Evolutionary conservation across 23 tunicate species (phyloP), one percentile per base, ranked within the genome.

Genomic region (Aplidium turbinatum): DNA sequence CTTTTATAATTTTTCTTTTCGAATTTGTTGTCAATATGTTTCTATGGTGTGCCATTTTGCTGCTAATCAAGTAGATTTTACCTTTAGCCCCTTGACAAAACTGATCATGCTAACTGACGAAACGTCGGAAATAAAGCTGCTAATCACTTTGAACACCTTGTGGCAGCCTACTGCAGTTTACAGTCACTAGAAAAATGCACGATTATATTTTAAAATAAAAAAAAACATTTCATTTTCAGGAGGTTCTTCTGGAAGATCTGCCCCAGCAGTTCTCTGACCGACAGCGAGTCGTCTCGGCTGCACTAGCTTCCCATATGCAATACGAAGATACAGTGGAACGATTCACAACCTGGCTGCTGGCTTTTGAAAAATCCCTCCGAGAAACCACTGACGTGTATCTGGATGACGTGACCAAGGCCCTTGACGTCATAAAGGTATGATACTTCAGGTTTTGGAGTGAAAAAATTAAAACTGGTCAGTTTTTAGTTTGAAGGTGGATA

Each of bases 251-350:
- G 26, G 31, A 58, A n/a, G 85, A 79, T 31, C 57, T 84, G 4
- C 97, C 97, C 23, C 86, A 63, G 46, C 86, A 80, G 57, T 58
- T 91, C 32, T 50, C 79, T 27, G 97, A 91, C 31, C 89, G 97
- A 29, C 52, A 80, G 38, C 72, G 91, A 4, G 68, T 91, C 40
- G 90, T 91, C 38, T 31, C 78, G 21, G 82, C 97, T 13, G 97
- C 97, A 28, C 79, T 91, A 1, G 86, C 54, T 0, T 80, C 87
- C 25, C 97, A 91, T 67, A 45, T 79, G 13, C 77, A 78, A 35
- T 91, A 91, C 72, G 70, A 79, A 13, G 91, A 84, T 9, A 73
- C 92, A 0, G 75, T 91, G 23, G 86, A 91, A 25, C 33, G 79
- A 53, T 91, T 84, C 68, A 84, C 97, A 16, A 40, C 24, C 1